Percentiles rank a stretch among this genome's conserved stretches.
Evolutionary conservation across 2,888 invertebrate species (phyloP).

Genomic region (Zygaena filipendulae): DNA sequence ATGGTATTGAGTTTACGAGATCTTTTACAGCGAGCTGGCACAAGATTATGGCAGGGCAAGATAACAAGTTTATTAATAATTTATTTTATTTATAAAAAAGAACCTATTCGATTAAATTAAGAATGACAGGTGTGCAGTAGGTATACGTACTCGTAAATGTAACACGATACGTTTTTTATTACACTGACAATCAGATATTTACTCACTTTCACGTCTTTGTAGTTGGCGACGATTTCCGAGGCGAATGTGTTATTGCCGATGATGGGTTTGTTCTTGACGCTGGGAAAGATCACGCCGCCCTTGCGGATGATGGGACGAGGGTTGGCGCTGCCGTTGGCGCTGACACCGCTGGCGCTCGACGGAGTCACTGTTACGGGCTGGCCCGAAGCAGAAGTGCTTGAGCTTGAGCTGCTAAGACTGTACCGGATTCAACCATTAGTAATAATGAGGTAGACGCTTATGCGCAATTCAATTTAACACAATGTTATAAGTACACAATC

Average conservation of each 20-base stretch:
- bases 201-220: slow-evolving; percentile 87
- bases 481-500: slow-evolving; percentile 18
- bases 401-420: slow-evolving; percentile 49
- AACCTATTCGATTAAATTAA: too few species aligned
- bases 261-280: slow-evolving; percentile 90
- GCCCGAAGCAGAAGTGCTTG: slow-evolving; percentile 27
- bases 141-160: too few species aligned
- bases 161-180: too few species aligned
- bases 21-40: too few species aligned
- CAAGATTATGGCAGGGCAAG: too few species aligned
- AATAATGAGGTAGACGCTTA: slow-evolving; percentile 24
- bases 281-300: slow-evolving; percentile 90
- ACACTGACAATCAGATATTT: too few species aligned
- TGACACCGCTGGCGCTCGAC: slow-evolving; percentile 30
- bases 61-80: too few species aligned
- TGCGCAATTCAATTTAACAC: slow-evolving; percentile 13
- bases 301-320: slow-evolving; percentile 70
- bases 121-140: too few species aligned
- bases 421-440: slow-evolving; percentile 53
- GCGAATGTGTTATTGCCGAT: slow-evolving; percentile 85
- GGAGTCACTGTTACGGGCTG: slow-evolving; percentile 46
- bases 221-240: slow-evolving; percentile 77
- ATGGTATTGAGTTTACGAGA: too few species aligned
- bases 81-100: too few species aligned
- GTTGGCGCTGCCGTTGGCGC: slow-evolving; percentile 32